These are phyloP conservation scores for Lithophane ornitopus DNA, from an alignment of 2,888 invertebrate species.

Conservation along the genomic window DNA sequence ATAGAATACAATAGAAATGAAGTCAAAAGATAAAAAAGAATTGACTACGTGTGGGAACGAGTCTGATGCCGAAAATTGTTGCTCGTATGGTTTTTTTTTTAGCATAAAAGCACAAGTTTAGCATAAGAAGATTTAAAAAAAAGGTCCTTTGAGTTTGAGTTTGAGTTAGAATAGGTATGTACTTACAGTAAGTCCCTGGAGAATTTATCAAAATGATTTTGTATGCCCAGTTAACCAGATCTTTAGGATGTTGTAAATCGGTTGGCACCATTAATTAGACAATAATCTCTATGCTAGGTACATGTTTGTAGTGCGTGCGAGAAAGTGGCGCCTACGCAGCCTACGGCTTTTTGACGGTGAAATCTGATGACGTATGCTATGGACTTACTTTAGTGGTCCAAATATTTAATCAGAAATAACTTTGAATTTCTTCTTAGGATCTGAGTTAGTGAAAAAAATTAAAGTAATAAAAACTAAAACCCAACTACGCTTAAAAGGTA, in stretches of 20 bases:
- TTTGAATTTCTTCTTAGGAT: too few species aligned
- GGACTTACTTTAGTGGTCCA: not conserved
- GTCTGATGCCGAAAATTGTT: too few species aligned
- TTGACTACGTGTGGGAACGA: too few species aligned
- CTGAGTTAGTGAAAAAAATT: not conserved
- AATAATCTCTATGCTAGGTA: slow-evolving; percentile 24
- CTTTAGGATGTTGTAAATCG: slow-evolving; percentile 10
- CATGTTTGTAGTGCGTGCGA: slow-evolving; percentile 52
- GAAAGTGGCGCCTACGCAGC: slow-evolving; percentile 72
- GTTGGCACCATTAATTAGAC: slow-evolving; percentile 26
- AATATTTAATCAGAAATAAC: not conserved
- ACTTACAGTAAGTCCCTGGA: too few species aligned
- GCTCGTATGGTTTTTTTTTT: too few species aligned
- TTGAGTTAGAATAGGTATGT: too few species aligned
- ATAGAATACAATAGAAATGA: not conserved
- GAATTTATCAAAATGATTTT: not conserved
- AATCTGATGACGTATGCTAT: slow-evolving; percentile 65
- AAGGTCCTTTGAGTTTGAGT: too few species aligned
- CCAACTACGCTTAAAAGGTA: too few species aligned
- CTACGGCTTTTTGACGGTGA: slow-evolving; percentile 70
- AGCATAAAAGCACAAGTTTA: too few species aligned
- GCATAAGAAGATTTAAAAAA: too few species aligned
- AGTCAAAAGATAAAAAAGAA: too few species aligned
- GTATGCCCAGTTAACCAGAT: not conserved
- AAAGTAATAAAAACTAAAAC: too few species aligned